phyloP scores from a whole-genome alignment of 2,797 vertebrate genomes.

The Chaetophractus vellerosus region DNA sequence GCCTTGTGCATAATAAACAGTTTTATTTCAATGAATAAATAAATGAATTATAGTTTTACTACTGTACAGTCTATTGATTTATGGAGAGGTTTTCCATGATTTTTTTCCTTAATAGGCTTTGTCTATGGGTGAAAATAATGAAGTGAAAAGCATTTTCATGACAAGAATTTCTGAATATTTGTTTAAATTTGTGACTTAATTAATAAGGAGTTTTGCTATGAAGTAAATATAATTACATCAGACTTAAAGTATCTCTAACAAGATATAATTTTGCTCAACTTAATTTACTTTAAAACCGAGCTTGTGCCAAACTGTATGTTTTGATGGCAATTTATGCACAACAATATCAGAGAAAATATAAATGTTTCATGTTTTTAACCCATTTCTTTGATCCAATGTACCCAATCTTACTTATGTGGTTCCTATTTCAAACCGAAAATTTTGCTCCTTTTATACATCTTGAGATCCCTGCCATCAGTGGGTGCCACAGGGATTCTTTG shows the following conservation, averaged over 20 bases:
- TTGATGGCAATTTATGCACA: neutral
- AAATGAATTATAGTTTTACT: slow-evolving; percentile 20
- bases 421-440: neutral
- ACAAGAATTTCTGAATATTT: slow-evolving; percentile 11
- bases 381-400: neutral
- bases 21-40: neutral
- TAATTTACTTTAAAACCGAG: slow-evolving; percentile 27
- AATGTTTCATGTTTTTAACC: neutral
- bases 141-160: neutral
- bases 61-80: neutral
- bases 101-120: neutral
- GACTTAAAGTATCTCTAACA: neutral
- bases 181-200: slow-evolving; percentile 50
- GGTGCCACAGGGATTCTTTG: neutral
- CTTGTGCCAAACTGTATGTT: neutral
- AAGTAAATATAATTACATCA: neutral
- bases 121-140: neutral
- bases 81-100: slow-evolving; percentile 24
- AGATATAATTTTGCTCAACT: slow-evolving; percentile 27
- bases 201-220: neutral
- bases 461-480: neutral
- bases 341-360: neutral
- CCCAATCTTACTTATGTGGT: neutral
- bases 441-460: neutral
- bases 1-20: neutral